Evolutionary conservation across 2,797 vertebrate species (phyloP).

Genomic region (Tokudaia muenninki): DNA sequence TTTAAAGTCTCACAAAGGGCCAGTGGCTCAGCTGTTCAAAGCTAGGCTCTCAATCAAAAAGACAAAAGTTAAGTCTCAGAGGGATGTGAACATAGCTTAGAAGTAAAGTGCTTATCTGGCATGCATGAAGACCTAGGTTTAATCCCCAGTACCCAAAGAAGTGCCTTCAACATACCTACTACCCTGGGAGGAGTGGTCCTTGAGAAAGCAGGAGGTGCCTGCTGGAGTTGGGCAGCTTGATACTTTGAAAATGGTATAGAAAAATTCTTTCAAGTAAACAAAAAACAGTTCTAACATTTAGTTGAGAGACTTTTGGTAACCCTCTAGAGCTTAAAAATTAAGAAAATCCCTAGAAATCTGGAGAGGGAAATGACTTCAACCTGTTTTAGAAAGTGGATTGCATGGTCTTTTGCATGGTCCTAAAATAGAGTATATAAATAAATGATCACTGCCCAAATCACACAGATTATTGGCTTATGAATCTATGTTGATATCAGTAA

Average conservation of each 20-base stretch:
- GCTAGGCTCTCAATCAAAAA: background rate
- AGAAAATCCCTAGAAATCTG: slow-evolving; percentile 58
- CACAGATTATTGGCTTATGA: slow-evolving; percentile 9
- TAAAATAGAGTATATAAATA: slow-evolving; percentile 57
- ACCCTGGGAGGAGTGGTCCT: background rate
- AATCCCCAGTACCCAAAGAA: background rate
- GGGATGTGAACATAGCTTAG: background rate
- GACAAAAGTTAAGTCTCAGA: background rate
- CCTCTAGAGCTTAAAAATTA: background rate
- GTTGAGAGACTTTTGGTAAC: slow-evolving; percentile 42
- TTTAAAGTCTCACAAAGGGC: background rate
- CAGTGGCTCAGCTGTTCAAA: background rate
- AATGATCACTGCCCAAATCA: slow-evolving; percentile 48
- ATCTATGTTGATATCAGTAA: slow-evolving; percentile 49
- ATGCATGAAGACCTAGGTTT: background rate
- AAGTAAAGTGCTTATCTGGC: background rate
- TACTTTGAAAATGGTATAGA: slow-evolving; percentile 15
- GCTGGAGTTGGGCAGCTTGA: background rate
- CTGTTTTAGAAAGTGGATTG: slow-evolving; percentile 46
- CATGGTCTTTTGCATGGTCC: slow-evolving; percentile 29
- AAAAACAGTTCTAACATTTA: slow-evolving; percentile 43
- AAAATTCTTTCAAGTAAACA: slow-evolving; percentile 56
- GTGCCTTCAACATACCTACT: background rate
- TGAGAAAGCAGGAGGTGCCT: background rate
- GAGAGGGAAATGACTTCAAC: background rate